These are phyloP conservation scores for Xyrauchen texanus DNA, from an alignment of 2,113 vertebrate genomes.

Conservation along the genomic window DNA sequence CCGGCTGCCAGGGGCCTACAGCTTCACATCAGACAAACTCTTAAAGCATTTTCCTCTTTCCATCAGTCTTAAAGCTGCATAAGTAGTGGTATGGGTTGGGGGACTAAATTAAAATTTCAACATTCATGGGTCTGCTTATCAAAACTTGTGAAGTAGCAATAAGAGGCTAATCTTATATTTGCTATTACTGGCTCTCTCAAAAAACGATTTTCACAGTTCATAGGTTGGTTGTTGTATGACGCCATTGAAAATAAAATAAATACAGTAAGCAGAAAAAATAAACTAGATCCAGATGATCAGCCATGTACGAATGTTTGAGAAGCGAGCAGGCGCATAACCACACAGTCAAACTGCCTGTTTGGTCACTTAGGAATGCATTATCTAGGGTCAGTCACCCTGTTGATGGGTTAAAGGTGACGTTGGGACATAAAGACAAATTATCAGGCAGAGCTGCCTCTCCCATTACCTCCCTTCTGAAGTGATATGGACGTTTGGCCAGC, in stretches of 20 bases:
- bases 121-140: not conserved
- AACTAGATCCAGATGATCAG: no score
- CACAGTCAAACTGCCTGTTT: conserved; percentile 39
- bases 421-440: conserved; percentile 49
- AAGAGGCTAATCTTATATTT: not conserved
- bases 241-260: no score
- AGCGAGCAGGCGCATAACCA: not conserved
- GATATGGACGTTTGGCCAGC: conserved; percentile 37
- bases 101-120: not conserved
- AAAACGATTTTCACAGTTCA: no score
- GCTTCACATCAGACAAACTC: conserved; percentile 55
- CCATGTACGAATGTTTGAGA: no score
- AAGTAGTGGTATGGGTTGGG: not conserved
- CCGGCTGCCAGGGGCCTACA: conserved; percentile 33
- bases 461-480: conserved; percentile 36
- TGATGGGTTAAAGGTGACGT: conserved; percentile 31
- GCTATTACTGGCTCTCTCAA: no score
- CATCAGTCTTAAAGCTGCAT: conserved; percentile 35
- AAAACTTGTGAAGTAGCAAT: not conserved
- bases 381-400: conserved; percentile 31
- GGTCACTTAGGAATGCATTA: conserved; percentile 30
- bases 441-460: conserved; percentile 41
- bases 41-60: conserved; percentile 51
- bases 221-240: no score
- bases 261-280: no score